phyloP scores from a whole-genome alignment of 2,113 vertebrate genomes.

The Hypocryptadius cinnamomeus region DNA sequence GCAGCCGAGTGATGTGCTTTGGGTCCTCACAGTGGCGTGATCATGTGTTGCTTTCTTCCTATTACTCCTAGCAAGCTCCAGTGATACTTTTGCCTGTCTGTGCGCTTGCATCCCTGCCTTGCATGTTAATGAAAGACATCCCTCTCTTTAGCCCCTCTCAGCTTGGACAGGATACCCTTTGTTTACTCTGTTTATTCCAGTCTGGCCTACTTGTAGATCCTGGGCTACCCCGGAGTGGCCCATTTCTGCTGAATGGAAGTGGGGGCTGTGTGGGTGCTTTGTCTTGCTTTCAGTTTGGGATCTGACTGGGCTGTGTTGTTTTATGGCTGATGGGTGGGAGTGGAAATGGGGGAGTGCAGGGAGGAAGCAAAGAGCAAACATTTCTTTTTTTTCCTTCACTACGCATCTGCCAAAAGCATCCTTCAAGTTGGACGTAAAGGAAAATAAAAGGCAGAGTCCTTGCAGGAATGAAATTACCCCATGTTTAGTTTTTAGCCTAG shows the following conservation, averaged over 20 bases:
- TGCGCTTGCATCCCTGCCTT: constrained; percentile 69
- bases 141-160: constrained; percentile 70
- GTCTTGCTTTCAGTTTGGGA: constrained; percentile 36
- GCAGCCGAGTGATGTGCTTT: background rate
- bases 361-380: background rate
- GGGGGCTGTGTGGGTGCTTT: constrained; percentile 50
- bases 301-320: constrained; percentile 24
- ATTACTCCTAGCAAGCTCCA: background rate
- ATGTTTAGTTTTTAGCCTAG: background rate
- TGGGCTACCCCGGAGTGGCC: background rate
- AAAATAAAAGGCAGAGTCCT: constrained; percentile 12
- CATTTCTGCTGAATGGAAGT: constrained; percentile 51
- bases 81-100: constrained; percentile 72
- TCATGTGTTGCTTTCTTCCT: background rate
- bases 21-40: background rate
- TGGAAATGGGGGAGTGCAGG: background rate
- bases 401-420: background rate
- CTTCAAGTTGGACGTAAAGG: background rate
- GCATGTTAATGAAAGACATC: constrained; percentile 82
- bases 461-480: background rate
- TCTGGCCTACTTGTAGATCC: constrained; percentile 64
- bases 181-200: constrained; percentile 71
- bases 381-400: background rate
- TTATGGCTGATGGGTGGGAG: constrained; percentile 20
- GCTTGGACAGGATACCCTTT: constrained; percentile 78